Base-by-base conservation (phyloP, 1,140 invertebrate species). In the Nautilus pompilius region DNA sequence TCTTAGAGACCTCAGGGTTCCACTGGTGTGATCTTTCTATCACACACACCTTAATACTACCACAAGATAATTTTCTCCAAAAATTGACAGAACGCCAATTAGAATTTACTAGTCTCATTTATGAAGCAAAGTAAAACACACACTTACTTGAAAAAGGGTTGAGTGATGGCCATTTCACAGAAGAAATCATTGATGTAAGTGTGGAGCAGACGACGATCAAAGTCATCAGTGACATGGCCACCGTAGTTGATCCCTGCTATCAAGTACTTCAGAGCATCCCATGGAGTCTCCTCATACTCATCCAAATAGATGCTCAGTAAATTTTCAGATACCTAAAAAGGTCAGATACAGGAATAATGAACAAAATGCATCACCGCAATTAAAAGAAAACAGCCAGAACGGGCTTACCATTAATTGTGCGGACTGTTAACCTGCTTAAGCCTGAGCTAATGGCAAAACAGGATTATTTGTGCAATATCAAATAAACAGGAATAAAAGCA, bases 171-270 rank as follows among this genome's bases (percentile, higher is more conserved):
- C 36, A 89, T 87, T 15, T 91, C 89, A 66, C 86, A 88, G 82
- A 93, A 93, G 83, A 87, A 91, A 74, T 91, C 88, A 74, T 90
- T 88, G 57, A 93, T 90, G 76, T 94, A 94, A 1, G 90, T 91
- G 60, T 87, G 85, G 20, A 94, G 66, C 8, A 85, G 71, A 29
- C 80, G 67, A 34, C 81, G 65, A 67, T 85, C 84, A 72, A 72
- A 81, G 29, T 80, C 76, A 61, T 85, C 82, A 45, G 82, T 84
- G 36, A 85, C 79, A 68, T 85, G 84, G 67, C 83, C 83, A 51
- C 83, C 83, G 60, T 85, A 85, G 68, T 79, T 84, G 63, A 84
- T 82, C 49, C 78, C 80, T 15, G 81, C 81, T n/a, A 85, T 84
- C 17, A 85, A 63, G 64, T 80, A 83, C 67, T 82, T 83, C 20